phyloP scores from a whole-genome alignment of 2,113 vertebrate genomes.

The Forbesichthys papilliferus region DNA sequence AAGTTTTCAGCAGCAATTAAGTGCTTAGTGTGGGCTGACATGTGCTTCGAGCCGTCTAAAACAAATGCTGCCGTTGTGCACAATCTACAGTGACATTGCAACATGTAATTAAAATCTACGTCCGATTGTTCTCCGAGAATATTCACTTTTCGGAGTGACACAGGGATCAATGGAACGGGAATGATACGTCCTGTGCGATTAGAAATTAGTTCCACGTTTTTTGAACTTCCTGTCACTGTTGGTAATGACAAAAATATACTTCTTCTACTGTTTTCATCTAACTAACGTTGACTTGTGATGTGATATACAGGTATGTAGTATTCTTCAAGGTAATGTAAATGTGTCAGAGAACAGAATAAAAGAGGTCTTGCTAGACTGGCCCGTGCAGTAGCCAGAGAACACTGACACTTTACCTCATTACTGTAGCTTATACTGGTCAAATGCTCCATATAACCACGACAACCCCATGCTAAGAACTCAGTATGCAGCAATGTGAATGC shows the following conservation, averaged over 20 bases:
- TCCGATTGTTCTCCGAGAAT: constrained; percentile 20
- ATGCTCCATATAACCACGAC: constrained; percentile 19
- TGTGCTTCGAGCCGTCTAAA: constrained; percentile 1
- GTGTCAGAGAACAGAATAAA: constrained; percentile 43
- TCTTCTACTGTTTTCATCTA: background rate
- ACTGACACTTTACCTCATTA: constrained; percentile 59
- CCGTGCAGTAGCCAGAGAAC: constrained; percentile 30
- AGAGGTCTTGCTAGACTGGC: constrained; percentile 52
- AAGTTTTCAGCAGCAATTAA: background rate
- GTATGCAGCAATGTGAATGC: constrained; percentile 32
- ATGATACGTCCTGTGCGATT: background rate
- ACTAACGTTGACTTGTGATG: background rate
- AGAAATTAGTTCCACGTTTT: background rate
- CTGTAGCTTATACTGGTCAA: constrained; percentile 32
- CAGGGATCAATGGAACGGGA: constrained; percentile 6
- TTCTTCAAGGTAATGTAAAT: background rate
- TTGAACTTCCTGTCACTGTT: background rate
- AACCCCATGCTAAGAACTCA: constrained; percentile 47
- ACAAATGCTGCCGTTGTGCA: background rate
- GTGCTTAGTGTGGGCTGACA: constrained; percentile 3
- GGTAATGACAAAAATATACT: background rate
- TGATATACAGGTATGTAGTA: background rate
- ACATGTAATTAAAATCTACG: background rate
- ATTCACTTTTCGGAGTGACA: background rate
- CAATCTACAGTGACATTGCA: background rate